Evolutionary conservation across 2,113 vertebrate species (phyloP), one percentile per base, ranked within the genome.

Genomic region (Felis chaus): DNA sequence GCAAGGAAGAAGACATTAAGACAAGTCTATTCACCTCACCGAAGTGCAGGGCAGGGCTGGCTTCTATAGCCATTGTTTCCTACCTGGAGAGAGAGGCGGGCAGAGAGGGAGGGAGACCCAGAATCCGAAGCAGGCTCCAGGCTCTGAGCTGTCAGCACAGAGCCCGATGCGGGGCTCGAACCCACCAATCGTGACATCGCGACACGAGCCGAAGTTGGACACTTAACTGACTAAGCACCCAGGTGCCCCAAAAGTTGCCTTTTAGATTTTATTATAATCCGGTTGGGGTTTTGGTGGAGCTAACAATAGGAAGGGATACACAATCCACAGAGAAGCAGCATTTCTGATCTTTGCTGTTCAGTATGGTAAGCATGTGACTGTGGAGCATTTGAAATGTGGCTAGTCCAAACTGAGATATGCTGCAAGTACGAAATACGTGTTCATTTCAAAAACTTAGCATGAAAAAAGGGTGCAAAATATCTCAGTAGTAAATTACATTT

Each of bases 181-280:
- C 57, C 57, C 57, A 61, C 21, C 21, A 61, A 7, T 61, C 8
- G 57, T 61, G 57, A 21, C 18, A 61, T 61, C 57, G 23, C 23
- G 57, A 61, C 21, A 19, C 23, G 57, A 61, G 57, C 57, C 57
- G 21, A 61, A 61, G 57, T 61, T 61, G 57, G 57, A 23, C 21
- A 8, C 21, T 61, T 23, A 61, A 61, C 57, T 21, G 55, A 21
- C 55, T 57, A 57, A 57, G 19, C 19, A 8, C 18, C 21, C 21
- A 61, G 57, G 57, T 61, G 21, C 57, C 57, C 21, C 41, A 84
- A 93, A 96, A 85, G 18, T 55, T 74, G n/a, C 14, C 39, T 80
- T 96, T 92, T 88, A 79, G n/a, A 84, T 92, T 95, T 82, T 80
- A 82, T 71, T 96, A 50, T 94, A 55, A 69, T 84, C 25, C 45